Evolutionary conservation across 2,113 vertebrate genomes (phyloP).

Genomic region (Apistogramma diplotaenia): DNA sequence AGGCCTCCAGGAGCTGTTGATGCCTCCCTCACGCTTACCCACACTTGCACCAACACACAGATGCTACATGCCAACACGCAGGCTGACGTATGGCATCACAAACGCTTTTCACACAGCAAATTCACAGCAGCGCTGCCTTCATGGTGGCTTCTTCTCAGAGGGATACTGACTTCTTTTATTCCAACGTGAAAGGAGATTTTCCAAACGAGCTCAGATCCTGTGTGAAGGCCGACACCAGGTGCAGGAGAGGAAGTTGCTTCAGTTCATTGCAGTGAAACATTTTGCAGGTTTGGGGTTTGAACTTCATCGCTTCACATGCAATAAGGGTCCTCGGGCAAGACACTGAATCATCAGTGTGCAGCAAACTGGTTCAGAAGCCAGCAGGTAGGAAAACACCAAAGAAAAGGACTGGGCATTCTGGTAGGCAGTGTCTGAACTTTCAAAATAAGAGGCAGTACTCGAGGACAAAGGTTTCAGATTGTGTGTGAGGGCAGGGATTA

Average conservation of each 20-base stretch:
- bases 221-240: not conserved
- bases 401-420: not conserved
- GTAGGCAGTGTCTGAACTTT: not conserved
- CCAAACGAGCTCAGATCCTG: not conserved
- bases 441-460: not conserved
- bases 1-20: constrained; percentile 2
- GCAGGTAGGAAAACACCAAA: not conserved
- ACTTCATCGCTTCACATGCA: not conserved
- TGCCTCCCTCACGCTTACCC: not conserved
- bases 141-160: not conserved
- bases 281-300: not conserved
- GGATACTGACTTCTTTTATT: not conserved
- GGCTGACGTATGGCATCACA: not conserved
- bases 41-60: not conserved
- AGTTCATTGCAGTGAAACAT: accelerated
- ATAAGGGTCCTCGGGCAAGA: not conserved
- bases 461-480: not conserved
- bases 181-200: not conserved
- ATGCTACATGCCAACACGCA: not conserved
- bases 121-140: not conserved
- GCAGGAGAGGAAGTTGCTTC: not conserved
- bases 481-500: not conserved
- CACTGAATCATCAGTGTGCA: not conserved
- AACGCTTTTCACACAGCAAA: not conserved
- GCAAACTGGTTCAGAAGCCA: not conserved